Percentiles rank a stretch among this genome's conserved stretches.
Conservation (phyloP, 1,140 invertebrate species). For the Eubasilissa regina region DNA sequence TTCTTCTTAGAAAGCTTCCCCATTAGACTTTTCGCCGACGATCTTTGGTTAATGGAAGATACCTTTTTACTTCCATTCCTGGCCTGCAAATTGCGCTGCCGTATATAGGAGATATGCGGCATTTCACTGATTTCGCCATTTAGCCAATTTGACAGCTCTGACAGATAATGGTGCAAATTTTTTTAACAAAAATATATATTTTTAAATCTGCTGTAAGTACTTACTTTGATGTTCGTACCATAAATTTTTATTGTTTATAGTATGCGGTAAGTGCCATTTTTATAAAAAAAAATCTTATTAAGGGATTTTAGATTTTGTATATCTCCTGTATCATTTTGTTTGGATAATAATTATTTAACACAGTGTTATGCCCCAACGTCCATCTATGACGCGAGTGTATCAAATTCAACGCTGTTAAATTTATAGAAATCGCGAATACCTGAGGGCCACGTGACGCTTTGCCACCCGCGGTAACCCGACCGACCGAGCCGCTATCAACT, state of each 20-base stretch:
- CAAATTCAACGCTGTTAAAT: no score
- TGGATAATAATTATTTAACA: no score
- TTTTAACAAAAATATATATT: no score
- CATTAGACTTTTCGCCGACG: constrained; percentile 35
- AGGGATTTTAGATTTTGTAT: neutral
- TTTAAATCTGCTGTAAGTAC: neutral
- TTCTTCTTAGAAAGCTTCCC: constrained; percentile 30
- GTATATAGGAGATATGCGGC: constrained; percentile 46
- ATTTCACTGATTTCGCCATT: constrained; percentile 43
- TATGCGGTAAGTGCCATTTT: neutral
- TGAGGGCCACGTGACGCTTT: no score
- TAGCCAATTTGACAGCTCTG: constrained; percentile 36
- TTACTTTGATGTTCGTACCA: constrained; percentile 1
- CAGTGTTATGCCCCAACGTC: no score
- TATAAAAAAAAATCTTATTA: neutral
- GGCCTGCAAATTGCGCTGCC: constrained; percentile 43
- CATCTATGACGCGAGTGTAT: no score
- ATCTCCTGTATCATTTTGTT: no score
- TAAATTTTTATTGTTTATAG: neutral
- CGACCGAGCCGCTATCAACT: no score
- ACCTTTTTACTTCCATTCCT: constrained; percentile 45
- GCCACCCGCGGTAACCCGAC: no score
- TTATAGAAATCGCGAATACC: no score
- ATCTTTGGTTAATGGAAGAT: constrained; percentile 18
- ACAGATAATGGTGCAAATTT: constrained; percentile 7